These are phyloP conservation scores for Rhaphigaster nebulosa DNA, from an alignment of 2,888 invertebrate genomes.

Conservation along the genomic window DNA sequence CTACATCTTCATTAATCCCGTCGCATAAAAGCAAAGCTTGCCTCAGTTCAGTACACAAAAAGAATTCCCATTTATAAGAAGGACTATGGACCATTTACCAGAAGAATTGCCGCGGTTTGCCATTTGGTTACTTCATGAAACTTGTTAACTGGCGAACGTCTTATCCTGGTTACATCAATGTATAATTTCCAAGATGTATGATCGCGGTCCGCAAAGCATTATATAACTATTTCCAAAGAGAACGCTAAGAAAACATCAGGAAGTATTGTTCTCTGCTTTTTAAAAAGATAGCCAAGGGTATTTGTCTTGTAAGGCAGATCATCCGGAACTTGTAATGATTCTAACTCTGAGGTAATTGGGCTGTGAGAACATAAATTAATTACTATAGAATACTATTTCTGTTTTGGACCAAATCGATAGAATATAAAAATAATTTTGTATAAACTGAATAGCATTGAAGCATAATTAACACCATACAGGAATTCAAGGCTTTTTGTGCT, in stretches of 20 bases:
- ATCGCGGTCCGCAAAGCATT: neutral
- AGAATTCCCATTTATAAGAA: neutral
- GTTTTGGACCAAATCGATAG: no score
- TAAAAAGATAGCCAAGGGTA: neutral
- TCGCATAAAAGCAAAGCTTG: neutral
- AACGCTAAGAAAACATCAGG: neutral
- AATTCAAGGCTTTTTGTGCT: no score
- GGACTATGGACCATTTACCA: neutral
- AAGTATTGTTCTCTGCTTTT: neutral
- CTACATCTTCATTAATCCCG: neutral
- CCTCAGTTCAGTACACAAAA: neutral
- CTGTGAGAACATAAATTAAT: neutral
- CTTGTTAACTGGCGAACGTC: neutral
- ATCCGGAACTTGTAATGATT: neutral
- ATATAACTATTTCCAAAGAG: neutral
- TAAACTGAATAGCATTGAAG: no score
- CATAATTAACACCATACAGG: no score
- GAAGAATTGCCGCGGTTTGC: slow-evolving; percentile 2
- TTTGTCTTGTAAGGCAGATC: neutral
- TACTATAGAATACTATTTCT: neutral
- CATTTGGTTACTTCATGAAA: slow-evolving; percentile 14
- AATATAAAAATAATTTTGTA: no score
- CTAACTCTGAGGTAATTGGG: neutral
- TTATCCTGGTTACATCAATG: neutral
- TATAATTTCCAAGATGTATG: neutral